These are phyloP conservation scores for Alethe castanea DNA, from an alignment of 2,113 vertebrate genomes.

Conservation along the genomic window DNA sequence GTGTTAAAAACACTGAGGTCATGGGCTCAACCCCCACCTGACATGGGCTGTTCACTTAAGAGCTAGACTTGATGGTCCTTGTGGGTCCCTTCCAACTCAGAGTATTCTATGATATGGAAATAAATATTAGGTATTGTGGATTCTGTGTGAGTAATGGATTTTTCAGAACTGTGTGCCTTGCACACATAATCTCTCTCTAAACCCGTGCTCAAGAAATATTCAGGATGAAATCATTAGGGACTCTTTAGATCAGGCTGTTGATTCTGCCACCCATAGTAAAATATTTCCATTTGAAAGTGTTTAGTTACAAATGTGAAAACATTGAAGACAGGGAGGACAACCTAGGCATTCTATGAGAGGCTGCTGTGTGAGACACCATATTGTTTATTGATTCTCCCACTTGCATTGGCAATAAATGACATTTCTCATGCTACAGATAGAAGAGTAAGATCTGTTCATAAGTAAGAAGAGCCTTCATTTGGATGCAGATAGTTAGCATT, in stretches of 20 bases:
- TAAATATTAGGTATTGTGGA: not conserved
- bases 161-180: not conserved
- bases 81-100: not conserved
- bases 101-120: not conserved
- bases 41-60: not conserved
- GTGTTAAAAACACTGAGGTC: not conserved
- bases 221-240: not conserved
- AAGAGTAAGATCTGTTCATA: not conserved
- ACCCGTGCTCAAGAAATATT: not conserved
- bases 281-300: not conserved
- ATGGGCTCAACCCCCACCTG: not conserved
- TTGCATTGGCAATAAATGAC: not conserved
- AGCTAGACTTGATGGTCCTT: not conserved
- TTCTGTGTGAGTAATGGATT: not conserved
- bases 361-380: not conserved
- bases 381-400: not conserved
- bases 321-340: not conserved
- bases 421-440: not conserved
- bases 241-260: not conserved
- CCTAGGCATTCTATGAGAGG: not conserved
- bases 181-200: not conserved
- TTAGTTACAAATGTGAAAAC: not conserved
- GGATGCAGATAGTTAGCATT: constrained; percentile 27
- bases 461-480: constrained; percentile 15
- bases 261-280: not conserved